Evolutionary conservation across 2,113 vertebrate species (phyloP).

Genomic region (Puffinus mauretanicus): DNA sequence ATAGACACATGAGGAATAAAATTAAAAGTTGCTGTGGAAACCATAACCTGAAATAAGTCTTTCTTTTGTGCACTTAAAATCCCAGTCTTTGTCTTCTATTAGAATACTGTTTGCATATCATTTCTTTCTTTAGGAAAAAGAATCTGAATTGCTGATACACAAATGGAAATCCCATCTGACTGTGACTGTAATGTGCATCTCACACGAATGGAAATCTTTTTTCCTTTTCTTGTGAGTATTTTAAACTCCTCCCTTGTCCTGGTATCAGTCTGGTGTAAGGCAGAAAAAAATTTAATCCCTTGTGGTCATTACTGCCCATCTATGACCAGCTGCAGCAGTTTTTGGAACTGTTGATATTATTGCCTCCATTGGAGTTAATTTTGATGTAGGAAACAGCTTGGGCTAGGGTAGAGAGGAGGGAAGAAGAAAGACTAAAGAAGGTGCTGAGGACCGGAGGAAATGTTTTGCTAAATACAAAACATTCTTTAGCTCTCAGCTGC

Average conservation of each 20-base stretch:
- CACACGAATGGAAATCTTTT: background rate
- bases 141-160: slow-evolving; percentile 31
- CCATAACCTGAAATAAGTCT: slow-evolving; percentile 20
- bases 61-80: background rate
- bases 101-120: background rate
- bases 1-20: background rate
- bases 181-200: background rate
- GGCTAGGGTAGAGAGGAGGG: background rate
- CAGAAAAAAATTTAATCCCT: background rate
- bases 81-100: slow-evolving; percentile 9
- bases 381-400: background rate
- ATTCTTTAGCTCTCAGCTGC: background rate
- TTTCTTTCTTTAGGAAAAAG: slow-evolving; percentile 10
- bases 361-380: background rate
- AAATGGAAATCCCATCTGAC: slow-evolving; percentile 9
- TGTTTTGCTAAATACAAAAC: background rate
- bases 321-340: background rate
- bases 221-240: background rate
- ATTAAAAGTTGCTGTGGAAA: slow-evolving; percentile 55
- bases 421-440: background rate
- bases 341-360: background rate
- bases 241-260: background rate
- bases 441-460: background rate
- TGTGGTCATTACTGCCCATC: background rate
- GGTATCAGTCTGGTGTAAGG: background rate